phyloP scores from a whole-genome alignment of 2,113 vertebrate genomes.

The Carassius gibelio region DNA sequence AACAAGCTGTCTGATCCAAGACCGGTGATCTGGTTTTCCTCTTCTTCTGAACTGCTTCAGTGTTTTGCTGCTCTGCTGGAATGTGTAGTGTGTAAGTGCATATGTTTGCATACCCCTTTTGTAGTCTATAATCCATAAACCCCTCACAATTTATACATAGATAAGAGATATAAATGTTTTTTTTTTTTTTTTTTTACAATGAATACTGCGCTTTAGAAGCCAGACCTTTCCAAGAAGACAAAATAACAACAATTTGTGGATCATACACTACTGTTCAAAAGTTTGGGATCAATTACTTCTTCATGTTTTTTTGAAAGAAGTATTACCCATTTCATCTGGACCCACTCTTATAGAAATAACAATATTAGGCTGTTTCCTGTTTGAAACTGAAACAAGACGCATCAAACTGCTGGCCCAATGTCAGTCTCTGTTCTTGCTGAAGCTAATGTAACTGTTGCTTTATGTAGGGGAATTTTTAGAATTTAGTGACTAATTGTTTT shows the following conservation, averaged over 20 bases:
- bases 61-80: background rate
- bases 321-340: background rate
- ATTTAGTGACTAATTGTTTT: background rate
- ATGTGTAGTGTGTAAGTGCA: background rate
- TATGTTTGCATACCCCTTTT: too few relatives aligned
- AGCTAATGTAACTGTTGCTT: background rate
- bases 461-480: background rate
- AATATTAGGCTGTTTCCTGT: background rate
- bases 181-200: too few relatives aligned
- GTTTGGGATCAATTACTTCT: too few relatives aligned
- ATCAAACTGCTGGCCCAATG: background rate
- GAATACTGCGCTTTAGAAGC: too few relatives aligned
- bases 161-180: too few relatives aligned
- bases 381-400: background rate
- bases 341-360: background rate
- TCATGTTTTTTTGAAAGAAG: too few relatives aligned
- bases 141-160: too few relatives aligned
- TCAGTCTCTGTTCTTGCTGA: background rate
- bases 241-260: too few relatives aligned
- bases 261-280: too few relatives aligned
- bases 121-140: too few relatives aligned
- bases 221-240: too few relatives aligned
- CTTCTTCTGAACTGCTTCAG: background rate
- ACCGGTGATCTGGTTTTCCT: background rate
- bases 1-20: conserved; percentile 13